A percentile compares a stretch with the other conserved stretches of the same genome.
These are phyloP conservation scores for Aurelia sp. DNA, from an alignment of 30 jellyfish, hydroid and myxozoan species.

Conservation along the genomic window DNA sequence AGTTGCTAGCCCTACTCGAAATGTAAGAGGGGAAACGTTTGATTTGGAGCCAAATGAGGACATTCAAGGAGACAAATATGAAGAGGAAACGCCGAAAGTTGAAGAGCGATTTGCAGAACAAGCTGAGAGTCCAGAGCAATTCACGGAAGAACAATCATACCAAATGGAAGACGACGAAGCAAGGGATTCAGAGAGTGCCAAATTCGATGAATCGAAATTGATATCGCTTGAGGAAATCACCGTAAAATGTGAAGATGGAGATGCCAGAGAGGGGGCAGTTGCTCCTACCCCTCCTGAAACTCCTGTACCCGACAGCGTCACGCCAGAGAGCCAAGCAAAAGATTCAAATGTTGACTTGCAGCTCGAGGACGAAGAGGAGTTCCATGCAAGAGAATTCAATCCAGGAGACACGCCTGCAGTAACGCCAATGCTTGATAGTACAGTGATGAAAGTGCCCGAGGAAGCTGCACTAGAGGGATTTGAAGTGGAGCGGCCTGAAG, in stretches of 20 bases:
- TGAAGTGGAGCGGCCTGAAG: background rate
- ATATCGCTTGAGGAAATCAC: slow-evolving; percentile 60
- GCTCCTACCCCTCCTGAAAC: slow-evolving; percentile 82
- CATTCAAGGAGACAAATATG: background rate
- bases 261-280: slow-evolving; percentile 70
- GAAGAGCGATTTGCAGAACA: background rate
- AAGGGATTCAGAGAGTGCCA: slow-evolving; percentile 30
- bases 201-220: slow-evolving; percentile 56
- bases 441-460: background rate
- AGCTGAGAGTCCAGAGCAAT: background rate
- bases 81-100: background rate
- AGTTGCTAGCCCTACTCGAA: background rate
- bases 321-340: slow-evolving; percentile 10
- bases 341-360: background rate
- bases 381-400: background rate
- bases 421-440: slow-evolving; percentile 9
- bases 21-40: background rate
- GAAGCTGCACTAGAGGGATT: background rate
- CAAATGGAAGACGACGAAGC: slow-evolving; percentile 21
- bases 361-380: background rate
- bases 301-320: slow-evolving; percentile 57
- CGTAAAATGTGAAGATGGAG: slow-evolving; percentile 65
- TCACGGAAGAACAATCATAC: background rate
- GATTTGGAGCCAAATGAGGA: background rate
- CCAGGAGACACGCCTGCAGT: slow-evolving; percentile 28